Evolutionary conservation across 2,888 invertebrate genomes (phyloP).

Genomic region (Cremastinae sp.): DNA sequence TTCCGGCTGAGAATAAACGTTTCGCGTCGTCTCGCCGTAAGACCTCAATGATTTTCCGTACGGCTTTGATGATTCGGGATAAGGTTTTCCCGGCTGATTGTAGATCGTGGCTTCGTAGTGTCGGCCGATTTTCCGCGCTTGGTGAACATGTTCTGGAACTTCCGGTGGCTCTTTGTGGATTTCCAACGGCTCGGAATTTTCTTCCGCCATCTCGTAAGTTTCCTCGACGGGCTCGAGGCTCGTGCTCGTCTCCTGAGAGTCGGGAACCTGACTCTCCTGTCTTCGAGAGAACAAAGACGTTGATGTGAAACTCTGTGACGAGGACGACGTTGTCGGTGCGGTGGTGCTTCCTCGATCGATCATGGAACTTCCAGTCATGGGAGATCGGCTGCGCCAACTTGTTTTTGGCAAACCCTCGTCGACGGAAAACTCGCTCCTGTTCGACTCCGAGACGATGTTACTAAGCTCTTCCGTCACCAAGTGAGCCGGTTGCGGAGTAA

Average conservation of each 20-base stretch:
- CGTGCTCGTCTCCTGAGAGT: conserved; percentile 65
- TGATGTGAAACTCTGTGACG: conserved; percentile 2
- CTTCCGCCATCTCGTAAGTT: conserved; percentile 72
- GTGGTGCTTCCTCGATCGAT: conserved; percentile 47
- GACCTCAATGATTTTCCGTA: conserved; percentile 83
- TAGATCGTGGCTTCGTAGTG: conserved; percentile 79
- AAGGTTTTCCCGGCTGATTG: conserved; percentile 81
- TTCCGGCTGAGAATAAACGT: conserved; percentile 79
- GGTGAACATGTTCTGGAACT: conserved; percentile 74
- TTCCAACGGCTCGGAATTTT: conserved; percentile 71
- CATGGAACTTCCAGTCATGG: conserved; percentile 70
- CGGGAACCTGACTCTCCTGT: conserved; percentile 61
- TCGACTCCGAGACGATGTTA: conserved; percentile 82
- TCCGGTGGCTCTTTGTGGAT: conserved; percentile 74
- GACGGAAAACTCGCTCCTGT: conserved; percentile 83
- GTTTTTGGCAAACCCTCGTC: conserved; percentile 83
- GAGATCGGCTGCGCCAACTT: conserved; percentile 72
- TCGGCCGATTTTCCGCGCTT: conserved; percentile 80
- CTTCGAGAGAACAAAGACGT: conserved; percentile 5
- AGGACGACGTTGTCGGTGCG: conserved; percentile 41
- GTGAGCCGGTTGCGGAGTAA: conserved; percentile 67
- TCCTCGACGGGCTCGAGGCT: conserved; percentile 72
- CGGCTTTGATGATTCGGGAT: conserved; percentile 81
- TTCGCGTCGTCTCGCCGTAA: conserved; percentile 81
- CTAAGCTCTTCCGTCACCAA: conserved; percentile 79